Conservation (phyloP, 2,113 vertebrate genomes). For the Lagopus leucura region DNA sequence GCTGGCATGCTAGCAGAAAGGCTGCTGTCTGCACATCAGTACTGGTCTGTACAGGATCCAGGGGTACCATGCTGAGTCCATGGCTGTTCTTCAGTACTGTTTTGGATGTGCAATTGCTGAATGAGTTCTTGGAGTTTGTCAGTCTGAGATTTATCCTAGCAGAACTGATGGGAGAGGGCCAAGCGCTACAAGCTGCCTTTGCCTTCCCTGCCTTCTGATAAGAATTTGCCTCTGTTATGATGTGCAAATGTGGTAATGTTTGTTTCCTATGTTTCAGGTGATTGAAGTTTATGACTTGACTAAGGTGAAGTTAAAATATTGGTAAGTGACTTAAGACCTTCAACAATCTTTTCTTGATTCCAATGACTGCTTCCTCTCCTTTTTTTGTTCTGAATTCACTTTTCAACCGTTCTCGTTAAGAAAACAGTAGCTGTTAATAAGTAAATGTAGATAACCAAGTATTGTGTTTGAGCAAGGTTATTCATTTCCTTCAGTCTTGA, state of each 20-base stretch:
- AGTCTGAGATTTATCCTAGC: not conserved
- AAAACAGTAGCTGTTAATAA: not conserved
- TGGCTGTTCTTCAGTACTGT: not conserved
- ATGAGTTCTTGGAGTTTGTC: not conserved
- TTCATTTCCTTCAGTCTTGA: not conserved
- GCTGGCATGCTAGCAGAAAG: not conserved
- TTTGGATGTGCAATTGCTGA: not conserved
- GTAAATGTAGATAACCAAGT: not conserved
- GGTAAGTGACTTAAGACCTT: constrained; percentile 83
- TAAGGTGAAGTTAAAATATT: constrained; percentile 99
- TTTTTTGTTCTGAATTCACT: not conserved
- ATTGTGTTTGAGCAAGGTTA: not conserved
- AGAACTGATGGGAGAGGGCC: not conserved
- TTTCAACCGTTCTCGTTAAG: not conserved
- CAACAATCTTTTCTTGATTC: not conserved
- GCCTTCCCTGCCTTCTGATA: not conserved
- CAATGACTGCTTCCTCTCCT: not conserved
- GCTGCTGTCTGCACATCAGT: not conserved
- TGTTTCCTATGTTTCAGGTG: constrained; percentile 83
- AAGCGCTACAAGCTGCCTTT: not conserved
- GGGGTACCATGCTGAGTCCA: not conserved
- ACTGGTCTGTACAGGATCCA: accelerated
- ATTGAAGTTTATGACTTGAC: constrained; percentile 99
- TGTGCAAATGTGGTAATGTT: not conserved
- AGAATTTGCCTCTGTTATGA: not conserved